These are phyloP conservation scores for Adrianichthys oophorus DNA, from an alignment of 2,797 vertebrate species.

Conservation along the genomic window DNA sequence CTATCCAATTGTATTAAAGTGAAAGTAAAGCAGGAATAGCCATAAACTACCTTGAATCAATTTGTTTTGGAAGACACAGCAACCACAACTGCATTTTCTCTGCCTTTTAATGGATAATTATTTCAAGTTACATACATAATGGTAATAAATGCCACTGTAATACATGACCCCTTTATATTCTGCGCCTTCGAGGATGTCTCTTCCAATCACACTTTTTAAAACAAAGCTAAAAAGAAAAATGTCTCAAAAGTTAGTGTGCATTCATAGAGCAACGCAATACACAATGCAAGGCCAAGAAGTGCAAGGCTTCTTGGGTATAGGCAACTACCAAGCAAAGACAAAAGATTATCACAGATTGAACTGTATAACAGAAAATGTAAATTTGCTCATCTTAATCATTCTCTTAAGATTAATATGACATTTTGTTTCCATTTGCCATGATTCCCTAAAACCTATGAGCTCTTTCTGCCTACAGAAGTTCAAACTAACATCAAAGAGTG, in stretches of 20 bases:
- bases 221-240: conserved; percentile 61
- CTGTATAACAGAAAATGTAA: conserved; percentile 53
- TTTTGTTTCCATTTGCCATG: conserved; percentile 44
- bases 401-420: conserved; percentile 49
- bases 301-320: conserved; percentile 68
- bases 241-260: conserved; percentile 69
- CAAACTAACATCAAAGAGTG: conserved; percentile 41
- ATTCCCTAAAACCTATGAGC: conserved; percentile 51
- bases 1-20: too few species aligned
- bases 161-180: conserved; percentile 67
- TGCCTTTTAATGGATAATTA: conserved; percentile 70
- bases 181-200: conserved; percentile 47
- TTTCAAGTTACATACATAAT: conserved; percentile 75
- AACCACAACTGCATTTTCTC: conserved; percentile 19
- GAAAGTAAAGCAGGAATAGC: too few species aligned
- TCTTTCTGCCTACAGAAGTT: conserved; percentile 47
- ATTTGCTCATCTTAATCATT: conserved; percentile 45
- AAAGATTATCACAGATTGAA: conserved; percentile 61
- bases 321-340: conserved; percentile 73
- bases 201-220: conserved; percentile 59
- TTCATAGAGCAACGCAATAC: conserved; percentile 64
- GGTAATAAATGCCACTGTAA: conserved; percentile 76
- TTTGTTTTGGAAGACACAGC: neutral
- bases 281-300: conserved; percentile 69
- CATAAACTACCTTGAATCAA: neutral